Evolutionary conservation across 2,888 invertebrate genomes (phyloP), one percentile per base, ranked within the genome.

Genomic region (Leucoma salicis): DNA sequence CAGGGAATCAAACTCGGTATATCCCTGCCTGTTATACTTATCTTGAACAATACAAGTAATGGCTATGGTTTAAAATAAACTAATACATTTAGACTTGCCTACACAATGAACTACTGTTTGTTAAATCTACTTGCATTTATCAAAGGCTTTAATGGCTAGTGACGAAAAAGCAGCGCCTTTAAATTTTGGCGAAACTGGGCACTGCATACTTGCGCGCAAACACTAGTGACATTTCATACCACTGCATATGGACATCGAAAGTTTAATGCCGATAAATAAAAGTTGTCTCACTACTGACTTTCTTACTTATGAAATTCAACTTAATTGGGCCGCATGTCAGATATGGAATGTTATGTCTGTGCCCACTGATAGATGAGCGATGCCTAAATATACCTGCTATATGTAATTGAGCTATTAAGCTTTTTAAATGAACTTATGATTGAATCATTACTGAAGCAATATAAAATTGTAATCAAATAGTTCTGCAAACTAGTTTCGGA

Each of bases 251-350:
- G 39, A 32, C 45, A 49, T 64, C 57, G 71, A 71, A 73, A 76
- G 71, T 66, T n/a, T 57, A 42, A 50, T 54, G 39, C 33, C 57
- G 60, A 64, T 62, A 60, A 61, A 74, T 72, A 77, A 75, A 75
- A 78, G 73, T 75, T 63, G 77, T 75, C 66, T 31, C 42, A 44
- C 73, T 53, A 67, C 63, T 60, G 68, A 66, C 79, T 78, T 77
- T 81, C 74, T 55, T 65, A 63, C 65, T 79, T 75, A 72, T 74
- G 74, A 77, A 76, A 78, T 72, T 66, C 63, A 56, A 58, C 64
- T 67, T 70, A 71, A 70, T 72, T 70, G 69, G 66, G 69, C 58
- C 62, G 63, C 39, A 42, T 62, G 70, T 67, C 69, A 62, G 54
- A 53, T 62, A 53, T 50, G 59, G 55, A 56, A 62, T 67, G 59